Base-by-base conservation (phyloP, 2,113 vertebrate genomes). In the Hippocampus zosterae region DNA sequence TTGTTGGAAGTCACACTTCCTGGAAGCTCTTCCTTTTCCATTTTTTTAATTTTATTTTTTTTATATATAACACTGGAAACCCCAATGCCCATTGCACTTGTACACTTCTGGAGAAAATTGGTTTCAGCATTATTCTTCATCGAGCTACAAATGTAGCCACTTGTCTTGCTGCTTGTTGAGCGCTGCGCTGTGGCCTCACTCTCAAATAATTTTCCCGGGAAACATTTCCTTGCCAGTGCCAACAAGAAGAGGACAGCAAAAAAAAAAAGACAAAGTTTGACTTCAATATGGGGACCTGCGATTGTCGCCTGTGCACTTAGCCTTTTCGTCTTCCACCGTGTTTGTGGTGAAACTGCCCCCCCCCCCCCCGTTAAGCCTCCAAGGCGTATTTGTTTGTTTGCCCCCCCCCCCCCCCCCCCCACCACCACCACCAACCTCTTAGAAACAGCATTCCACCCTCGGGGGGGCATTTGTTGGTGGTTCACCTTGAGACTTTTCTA, bases 101-200 rank as follows among this genome's bases (percentile, higher is more conserved):
- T 13, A 57, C 55, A 72, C 41, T 3, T 60, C 8, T 29, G 72
- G 50, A 25, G 12, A 44, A 81, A 70, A 52, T 61, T 42, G 60
- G 56, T 73, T 46, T 64, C 63, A 72, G 52, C 15, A 12, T 37
- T 5, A 19, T 16, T 18, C 3, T 33, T 61, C 53, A 50, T 70
- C 41, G 66, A 67, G 70, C 65, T 72, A 29, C 65, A 72, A 71
- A 81, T 82, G 77, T 81, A 79, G 79, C 77, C 62, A 72, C 74
- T 63, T 23, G 46, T 42, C 70, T 67, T 71, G 77, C 71, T 79
- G 76, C 78, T 77, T 50, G 76, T 21, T 53, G 33, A 50, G 55
- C 62, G 64, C 81, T 71, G 65, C 63, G 71, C 57, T 70, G 67
- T 67, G 71, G 61, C 66, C 79, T 53, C 52, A 21, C 18, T 52